Base-by-base conservation (phyloP, 2,113 vertebrate genomes). In the Oryzias woworae region DNA sequence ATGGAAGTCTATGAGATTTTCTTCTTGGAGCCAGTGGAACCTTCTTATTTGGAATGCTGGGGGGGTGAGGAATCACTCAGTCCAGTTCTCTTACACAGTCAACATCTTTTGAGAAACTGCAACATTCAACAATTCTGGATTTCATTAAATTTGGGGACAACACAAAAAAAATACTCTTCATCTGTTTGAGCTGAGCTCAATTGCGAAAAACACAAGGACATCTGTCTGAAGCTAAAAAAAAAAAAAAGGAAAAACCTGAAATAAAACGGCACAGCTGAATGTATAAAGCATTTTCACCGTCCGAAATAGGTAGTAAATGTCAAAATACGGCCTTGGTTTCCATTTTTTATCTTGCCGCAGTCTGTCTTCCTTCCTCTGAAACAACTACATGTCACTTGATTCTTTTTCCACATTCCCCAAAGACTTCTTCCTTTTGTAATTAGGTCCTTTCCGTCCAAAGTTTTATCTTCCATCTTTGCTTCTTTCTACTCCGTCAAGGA, bases 201-300 rank as follows among this genome's bases (percentile, higher is more conserved):
- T 44, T 51, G 68, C 31, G 53, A 81, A 82, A 83, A 71, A 63
- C 80, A 75, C 69, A 7, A 58, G 64, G 42, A 65, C 23, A 15
- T 69, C 64, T 58, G 43, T 73, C 59, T 42, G 56, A 63, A 31
- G 43, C 50, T 65, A 60, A 76, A 72, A 78, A 69, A 60, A 24
- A 74, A 42, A 56, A 2, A 49, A 49, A 58, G 44, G 66, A 62
- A 77, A 71, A 26, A 66, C 45, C 46, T 41, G 58, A 73, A 64
- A 57, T 56, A 65, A 31, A 53, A 58, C 55, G 46, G 71, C 65
- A 52, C 75, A 81, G 41, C 17, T 71, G 62, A 65, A 81, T 50
- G 75, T 69, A 52, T 57, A 73, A 81, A 83, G 57, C 56, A 67
- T 79, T 77, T 83, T 71, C 58, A 56, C 31, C 48, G 51, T 42